phyloP scores from a whole-genome alignment of 2,113 vertebrate genomes.

The Apodemus speciosus region DNA sequence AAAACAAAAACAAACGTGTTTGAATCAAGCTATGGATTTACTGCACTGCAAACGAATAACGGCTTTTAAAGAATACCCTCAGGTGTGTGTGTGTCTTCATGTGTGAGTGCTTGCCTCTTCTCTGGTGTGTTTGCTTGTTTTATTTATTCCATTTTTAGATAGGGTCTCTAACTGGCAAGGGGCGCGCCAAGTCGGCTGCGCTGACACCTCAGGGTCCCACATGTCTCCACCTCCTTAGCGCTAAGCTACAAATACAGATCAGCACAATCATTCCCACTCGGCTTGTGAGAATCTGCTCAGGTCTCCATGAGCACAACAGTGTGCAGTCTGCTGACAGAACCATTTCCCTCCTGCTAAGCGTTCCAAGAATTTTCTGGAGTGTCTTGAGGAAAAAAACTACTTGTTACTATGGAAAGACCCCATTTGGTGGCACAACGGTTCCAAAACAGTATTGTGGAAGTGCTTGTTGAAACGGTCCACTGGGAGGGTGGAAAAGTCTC shows the following conservation, averaged over 20 bases:
- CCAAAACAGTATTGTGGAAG: neutral
- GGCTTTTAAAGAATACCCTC: neutral
- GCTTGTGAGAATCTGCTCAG: neutral
- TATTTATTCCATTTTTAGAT: neutral
- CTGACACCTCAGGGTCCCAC: no score
- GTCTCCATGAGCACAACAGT: neutral
- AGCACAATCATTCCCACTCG: no score
- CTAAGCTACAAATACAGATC: neutral
- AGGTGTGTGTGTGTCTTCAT: no score
- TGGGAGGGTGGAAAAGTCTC: accelerated
- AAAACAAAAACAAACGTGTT: neutral
- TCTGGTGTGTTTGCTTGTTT: neutral
- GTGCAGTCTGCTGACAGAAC: no score
- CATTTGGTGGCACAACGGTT: neutral
- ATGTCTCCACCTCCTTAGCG: neutral
- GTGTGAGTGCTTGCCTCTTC: neutral
- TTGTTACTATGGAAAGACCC: neutral
- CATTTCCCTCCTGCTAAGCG: neutral
- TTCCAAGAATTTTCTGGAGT: neutral
- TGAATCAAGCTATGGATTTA: neutral
- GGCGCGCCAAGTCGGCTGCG: neutral
- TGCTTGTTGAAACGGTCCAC: neutral
- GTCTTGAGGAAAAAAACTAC: neutral
- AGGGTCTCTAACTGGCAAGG: neutral
- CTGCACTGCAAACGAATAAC: neutral